These are phyloP conservation scores for Drosophila barbarae DNA, from an alignment of 2,888 invertebrate species.

Conservation along the genomic window DNA sequence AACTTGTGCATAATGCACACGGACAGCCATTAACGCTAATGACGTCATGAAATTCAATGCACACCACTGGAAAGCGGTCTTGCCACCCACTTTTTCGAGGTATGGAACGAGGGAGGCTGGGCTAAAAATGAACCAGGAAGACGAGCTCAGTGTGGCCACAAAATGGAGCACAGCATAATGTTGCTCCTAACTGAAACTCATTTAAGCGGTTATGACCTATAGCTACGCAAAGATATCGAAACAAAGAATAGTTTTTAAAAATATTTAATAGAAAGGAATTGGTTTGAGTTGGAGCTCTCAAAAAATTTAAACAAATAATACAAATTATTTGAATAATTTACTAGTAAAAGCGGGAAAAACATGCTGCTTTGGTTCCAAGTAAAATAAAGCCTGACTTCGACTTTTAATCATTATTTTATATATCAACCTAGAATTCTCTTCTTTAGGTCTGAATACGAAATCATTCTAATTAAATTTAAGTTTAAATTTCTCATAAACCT, in stretches of 20 bases:
- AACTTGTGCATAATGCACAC: constrained; percentile 65
- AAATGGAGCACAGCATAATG: constrained; percentile 33
- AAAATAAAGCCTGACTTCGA: too few relatives aligned
- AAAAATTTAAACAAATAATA: too few relatives aligned
- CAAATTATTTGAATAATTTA: too few relatives aligned
- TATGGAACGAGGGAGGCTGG: neutral
- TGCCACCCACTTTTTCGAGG: neutral
- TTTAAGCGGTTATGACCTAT: neutral
- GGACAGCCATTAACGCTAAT: constrained; percentile 68
- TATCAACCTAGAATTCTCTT: too few relatives aligned
- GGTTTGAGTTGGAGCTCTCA: too few relatives aligned
- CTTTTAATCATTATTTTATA: too few relatives aligned
- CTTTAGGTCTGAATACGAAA: too few relatives aligned
- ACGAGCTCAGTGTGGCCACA: constrained; percentile 29
- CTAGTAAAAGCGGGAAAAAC: too few relatives aligned
- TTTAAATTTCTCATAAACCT: neutral
- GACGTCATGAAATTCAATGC: constrained; percentile 75
- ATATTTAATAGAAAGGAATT: neutral
- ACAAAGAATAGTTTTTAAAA: constrained; percentile 44
- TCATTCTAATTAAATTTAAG: neutral
- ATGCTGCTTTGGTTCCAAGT: too few relatives aligned
- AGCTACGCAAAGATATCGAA: constrained; percentile 43
- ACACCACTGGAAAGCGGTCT: constrained; percentile 22
- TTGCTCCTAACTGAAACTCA: constrained; percentile 15
- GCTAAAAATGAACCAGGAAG: neutral